Evolutionary conservation across 2,797 vertebrate species (phyloP).

Genomic region (Sitta carolinensis): DNA sequence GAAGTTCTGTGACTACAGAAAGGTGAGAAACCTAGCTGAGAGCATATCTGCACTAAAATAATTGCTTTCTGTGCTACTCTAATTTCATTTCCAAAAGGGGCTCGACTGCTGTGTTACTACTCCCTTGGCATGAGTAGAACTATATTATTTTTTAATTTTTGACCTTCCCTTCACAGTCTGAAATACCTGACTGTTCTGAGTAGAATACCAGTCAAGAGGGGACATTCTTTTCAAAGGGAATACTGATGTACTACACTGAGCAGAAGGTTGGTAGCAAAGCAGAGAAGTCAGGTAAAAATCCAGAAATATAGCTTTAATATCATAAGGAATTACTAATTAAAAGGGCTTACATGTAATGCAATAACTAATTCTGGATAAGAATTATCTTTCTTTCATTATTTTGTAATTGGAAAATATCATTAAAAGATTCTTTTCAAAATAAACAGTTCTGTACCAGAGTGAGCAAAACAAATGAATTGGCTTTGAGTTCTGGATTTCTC

Average conservation of each 20-base stretch:
- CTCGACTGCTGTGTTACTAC: neutral
- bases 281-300: neutral
- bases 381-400: neutral
- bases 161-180: neutral
- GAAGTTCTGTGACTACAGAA: neutral
- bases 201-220: neutral
- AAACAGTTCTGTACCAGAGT: neutral
- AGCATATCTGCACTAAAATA: neutral
- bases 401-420: neutral
- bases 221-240: neutral
- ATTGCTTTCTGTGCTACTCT: neutral
- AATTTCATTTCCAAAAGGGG: neutral
- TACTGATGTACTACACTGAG: neutral
- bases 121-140: neutral
- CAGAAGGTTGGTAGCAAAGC: neutral
- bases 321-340: neutral
- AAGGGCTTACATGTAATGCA: neutral
- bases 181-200: neutral
- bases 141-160: neutral
- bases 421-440: neutral
- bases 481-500: neutral
- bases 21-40: neutral
- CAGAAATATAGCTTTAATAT: neutral
- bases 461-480: neutral
- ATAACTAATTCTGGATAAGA: neutral